Percentiles rank a stretch among this genome's conserved stretches.
Conservation (phyloP, 2,113 vertebrate species). For the Gavia stellata region DNA sequence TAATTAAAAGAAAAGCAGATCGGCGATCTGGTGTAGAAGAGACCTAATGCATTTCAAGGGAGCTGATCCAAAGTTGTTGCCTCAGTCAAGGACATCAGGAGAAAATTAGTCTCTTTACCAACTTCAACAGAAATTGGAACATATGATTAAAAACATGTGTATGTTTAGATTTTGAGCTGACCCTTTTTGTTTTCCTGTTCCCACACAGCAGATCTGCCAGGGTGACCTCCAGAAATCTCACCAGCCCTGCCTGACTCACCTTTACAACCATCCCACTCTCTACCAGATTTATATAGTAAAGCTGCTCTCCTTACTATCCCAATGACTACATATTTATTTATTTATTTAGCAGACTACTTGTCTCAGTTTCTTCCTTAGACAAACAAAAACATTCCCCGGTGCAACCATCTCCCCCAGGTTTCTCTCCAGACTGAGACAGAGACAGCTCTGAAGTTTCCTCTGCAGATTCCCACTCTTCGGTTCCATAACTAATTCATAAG, state of each 20-base stretch:
- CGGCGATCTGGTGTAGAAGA: background rate
- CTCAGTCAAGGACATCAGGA: background rate
- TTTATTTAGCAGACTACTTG: background rate
- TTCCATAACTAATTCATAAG: background rate
- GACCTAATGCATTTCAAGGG: background rate
- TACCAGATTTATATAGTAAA: background rate
- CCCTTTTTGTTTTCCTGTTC: background rate
- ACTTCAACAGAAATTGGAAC: background rate
- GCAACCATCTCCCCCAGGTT: background rate
- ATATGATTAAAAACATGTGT: background rate
- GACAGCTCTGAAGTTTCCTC: background rate
- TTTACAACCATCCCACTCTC: background rate
- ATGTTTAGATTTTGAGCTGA: background rate
- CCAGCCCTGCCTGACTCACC: background rate
- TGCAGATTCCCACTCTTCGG: background rate
- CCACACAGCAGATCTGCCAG: background rate
- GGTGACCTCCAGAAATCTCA: background rate
- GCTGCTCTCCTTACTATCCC: background rate
- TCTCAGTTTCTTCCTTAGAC: background rate
- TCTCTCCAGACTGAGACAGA: background rate
- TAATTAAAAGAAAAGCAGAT: background rate
- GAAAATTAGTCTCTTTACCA: background rate
- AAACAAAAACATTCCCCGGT: background rate
- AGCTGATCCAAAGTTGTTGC: background rate
- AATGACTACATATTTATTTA: background rate